phyloP scores from a whole-genome alignment of 2,888 invertebrate species.

The Orchesellides sinensis region DNA sequence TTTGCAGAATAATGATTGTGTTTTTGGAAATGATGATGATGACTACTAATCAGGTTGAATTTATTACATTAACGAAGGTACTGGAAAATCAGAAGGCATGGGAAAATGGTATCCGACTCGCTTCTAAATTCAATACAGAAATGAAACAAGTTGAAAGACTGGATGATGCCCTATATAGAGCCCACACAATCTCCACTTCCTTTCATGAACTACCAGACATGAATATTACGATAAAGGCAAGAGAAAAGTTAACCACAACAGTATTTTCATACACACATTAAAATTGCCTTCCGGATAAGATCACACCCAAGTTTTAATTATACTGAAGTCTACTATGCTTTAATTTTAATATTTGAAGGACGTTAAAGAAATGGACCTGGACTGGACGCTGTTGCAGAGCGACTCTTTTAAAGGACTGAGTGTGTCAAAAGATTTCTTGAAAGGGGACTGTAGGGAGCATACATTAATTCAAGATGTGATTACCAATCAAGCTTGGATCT shows the following conservation, averaged over 20 bases:
- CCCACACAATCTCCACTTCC: slow-evolving; percentile 66
- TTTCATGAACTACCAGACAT: background rate
- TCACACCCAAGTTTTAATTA: background rate
- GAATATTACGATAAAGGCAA: slow-evolving; percentile 7
- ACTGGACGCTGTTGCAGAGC: slow-evolving; percentile 64
- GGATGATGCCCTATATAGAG: slow-evolving; percentile 60
- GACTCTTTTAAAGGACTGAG: slow-evolving; percentile 47
- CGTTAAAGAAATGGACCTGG: slow-evolving; percentile 66
- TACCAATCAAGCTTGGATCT: slow-evolving; percentile 62
- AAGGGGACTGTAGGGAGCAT: slow-evolving; percentile 33
- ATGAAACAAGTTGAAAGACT: slow-evolving; percentile 63
- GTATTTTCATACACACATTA: background rate
- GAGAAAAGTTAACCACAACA: too few species aligned
- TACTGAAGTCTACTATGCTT: background rate
- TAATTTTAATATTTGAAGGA: slow-evolving; percentile 35
- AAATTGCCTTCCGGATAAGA: background rate
- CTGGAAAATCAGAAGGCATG: background rate
- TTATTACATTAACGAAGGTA: too few species aligned
- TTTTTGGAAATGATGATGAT: too few species aligned
- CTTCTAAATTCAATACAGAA: slow-evolving; percentile 59
- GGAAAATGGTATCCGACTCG: slow-evolving; percentile 55
- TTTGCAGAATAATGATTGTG: too few species aligned
- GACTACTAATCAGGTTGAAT: too few species aligned
- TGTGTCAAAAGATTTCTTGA: slow-evolving; percentile 53
- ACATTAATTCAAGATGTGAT: slow-evolving; percentile 60